Evolutionary conservation across 2,888 invertebrate species (phyloP), one percentile per base, ranked within the genome.

Genomic region (Eumerus sabulonum): DNA sequence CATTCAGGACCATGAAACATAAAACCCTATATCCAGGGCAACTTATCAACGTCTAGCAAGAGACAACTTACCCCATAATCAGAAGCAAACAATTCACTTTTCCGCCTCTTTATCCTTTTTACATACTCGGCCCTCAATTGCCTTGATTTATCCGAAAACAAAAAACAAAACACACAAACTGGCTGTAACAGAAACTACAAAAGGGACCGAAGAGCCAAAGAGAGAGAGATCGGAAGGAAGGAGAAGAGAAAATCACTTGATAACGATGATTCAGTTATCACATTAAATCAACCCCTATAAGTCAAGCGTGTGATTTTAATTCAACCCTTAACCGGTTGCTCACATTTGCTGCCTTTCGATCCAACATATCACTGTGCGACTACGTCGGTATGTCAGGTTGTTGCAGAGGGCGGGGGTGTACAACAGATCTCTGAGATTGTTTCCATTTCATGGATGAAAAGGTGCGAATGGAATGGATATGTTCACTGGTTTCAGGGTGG

Each of bases 241-340:
- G 38, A 53, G 67, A 36, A 45, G 47, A 73, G 73, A 59, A 74
- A 68, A 74, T 79, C 79, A 74, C 74, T 79, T 74, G 79, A 79
- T 79, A 79, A 79, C 79, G 73, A 74, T 79, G 79, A 79, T 79
- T 79, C 79, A 79, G 79, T 79, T 79, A 74, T 79, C 74, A 74
- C 59, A 79, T 79, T 79, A 74, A 79, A 70, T 74, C 79, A 74
- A 79, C 79, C 79, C 79, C 79, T 79, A 68, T 79, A 79, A 79
- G 79, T 79, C 79, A 79, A 79, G 79, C 79, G 68, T 79, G 74
- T 79, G 74, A 79, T 79, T 79, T 79, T 79, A 79, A 79, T 79
- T 79, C 79, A 79, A 74, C 79, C 79, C 79, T 79, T 79, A 79
- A 79, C 79, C 74, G 79, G 79, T 79, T 79, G 79, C 79, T 79